Evolutionary conservation across 2,888 invertebrate species (phyloP).

Genomic region (Mythimna ferrago): DNA sequence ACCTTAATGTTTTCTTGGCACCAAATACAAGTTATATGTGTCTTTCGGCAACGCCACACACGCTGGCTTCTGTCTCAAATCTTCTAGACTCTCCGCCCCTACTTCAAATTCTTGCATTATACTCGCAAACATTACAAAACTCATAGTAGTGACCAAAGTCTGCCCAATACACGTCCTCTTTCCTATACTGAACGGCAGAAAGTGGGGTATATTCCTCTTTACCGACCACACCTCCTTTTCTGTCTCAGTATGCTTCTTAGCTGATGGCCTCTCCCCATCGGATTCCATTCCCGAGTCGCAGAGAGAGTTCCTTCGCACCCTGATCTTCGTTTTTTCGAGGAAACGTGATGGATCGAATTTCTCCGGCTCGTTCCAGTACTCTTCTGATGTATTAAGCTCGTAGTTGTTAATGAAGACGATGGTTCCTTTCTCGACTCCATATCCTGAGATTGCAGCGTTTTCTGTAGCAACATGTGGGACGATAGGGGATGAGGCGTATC

Average conservation of each 20-base stretch:
- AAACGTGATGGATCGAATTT: constrained; percentile 95
- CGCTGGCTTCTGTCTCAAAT: constrained; percentile 91
- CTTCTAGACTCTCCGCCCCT: constrained; percentile 87
- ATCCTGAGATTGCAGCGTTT: constrained; percentile 93
- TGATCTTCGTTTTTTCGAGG: constrained; percentile 86
- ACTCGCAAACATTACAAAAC: constrained; percentile 93
- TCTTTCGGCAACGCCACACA: constrained; percentile 94
- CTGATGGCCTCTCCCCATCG: constrained; percentile 79
- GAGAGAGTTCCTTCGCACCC: constrained; percentile 83
- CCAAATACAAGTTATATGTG: constrained; percentile 92
- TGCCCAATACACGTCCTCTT: constrained; percentile 97
- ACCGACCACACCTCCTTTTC: constrained; percentile 85
- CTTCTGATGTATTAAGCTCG: constrained; percentile 93
- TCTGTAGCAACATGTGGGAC: constrained; percentile 97
- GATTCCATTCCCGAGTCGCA: constrained; percentile 91
- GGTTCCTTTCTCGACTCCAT: constrained; percentile 94
- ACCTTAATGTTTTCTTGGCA: constrained; percentile 85
- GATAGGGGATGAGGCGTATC: constrained; percentile 96
- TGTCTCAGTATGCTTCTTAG: constrained; percentile 69
- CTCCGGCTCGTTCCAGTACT: constrained; percentile 94
- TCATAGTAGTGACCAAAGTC: constrained; percentile 94
- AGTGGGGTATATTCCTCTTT: constrained; percentile 92
- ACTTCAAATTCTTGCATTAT: constrained; percentile 94
- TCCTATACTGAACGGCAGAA: constrained; percentile 96
- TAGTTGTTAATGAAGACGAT: constrained; percentile 96